Evolutionary conservation across 2,888 invertebrate species (phyloP), one percentile per base, ranked within the genome.

Genomic region (Ceriagrion tenellum): DNA sequence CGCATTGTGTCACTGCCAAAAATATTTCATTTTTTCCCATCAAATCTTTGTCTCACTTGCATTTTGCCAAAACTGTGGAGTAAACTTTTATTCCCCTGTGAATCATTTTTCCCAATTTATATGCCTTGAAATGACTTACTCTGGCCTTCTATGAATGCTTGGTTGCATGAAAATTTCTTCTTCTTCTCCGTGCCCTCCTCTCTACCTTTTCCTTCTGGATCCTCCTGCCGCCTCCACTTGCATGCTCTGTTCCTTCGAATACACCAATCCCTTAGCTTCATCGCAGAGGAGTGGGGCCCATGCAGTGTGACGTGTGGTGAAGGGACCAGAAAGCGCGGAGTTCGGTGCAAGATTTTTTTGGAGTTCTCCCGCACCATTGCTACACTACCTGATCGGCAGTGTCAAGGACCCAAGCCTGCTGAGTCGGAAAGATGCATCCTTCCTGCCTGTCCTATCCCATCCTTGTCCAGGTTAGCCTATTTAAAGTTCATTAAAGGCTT

Each of bases 261-360:
- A 91, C 40, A 63, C 95, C 56, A 30, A 69, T 56, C 88, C 88
- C 30, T n/a, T 97, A 99, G 99, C 96, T 99, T 98, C 97, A 98
- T 99, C 96, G 98, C 99, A 96, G 99, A 99, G 95, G 98, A 98
- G 95, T 99, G 99, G 99, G 98, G 99, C 2, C 98, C 98, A 0
- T 99, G 99, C 97, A 99, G 99, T 96, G 98, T 98, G 0, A 98
- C 98, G 0, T 99, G 99, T 96, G 99, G 99, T 0, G 98, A 98
- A 96, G 99, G 99, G 0, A 97, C 98, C 96, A 97, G 98, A n/a
- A 98, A 98, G 96, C 98, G 99, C 63, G 98, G 98, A 96, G 99
- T 99, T n/a, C 98, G 98, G 96, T 99, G 99, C 97, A 99, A 99
- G 97, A 99, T 99, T 96, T 99, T 98, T 97, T 97, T 99, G 95